Conservation (phyloP, 2,888 invertebrate genomes). For the Nephrocerus scutellatus region DNA sequence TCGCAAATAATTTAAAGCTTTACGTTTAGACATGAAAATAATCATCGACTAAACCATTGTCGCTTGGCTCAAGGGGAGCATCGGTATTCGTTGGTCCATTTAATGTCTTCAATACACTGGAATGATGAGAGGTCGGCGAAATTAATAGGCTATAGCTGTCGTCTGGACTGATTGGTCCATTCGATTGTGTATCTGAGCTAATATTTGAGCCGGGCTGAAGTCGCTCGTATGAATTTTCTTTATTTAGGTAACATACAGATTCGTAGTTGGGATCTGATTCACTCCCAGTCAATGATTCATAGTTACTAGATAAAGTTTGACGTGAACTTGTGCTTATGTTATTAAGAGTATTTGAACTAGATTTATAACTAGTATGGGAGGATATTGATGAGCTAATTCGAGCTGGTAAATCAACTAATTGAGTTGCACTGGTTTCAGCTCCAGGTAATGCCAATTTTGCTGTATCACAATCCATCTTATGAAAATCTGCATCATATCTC, state of each 20-base stretch:
- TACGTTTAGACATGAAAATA: constrained; percentile 46
- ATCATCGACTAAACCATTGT: constrained; percentile 44
- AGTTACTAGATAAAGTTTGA: constrained; percentile 62
- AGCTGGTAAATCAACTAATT: too few species aligned
- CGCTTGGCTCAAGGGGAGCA: constrained; percentile 21
- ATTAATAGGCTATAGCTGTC: constrained; percentile 20
- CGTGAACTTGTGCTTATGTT: constrained; percentile 39
- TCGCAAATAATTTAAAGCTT: constrained; percentile 11
- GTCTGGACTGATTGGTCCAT: constrained; percentile 27
- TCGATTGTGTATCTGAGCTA: constrained; percentile 35
- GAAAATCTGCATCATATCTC: not conserved
- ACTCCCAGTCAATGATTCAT: constrained; percentile 71
- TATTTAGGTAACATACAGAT: constrained; percentile 67
- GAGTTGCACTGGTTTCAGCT: constrained; percentile 33
- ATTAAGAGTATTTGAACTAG: too few species aligned
- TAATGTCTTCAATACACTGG: constrained; percentile 10
- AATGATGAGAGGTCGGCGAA: constrained; percentile 17
- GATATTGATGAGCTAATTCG: too few species aligned
- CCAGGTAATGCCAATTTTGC: constrained; percentile 35
- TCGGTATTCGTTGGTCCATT: constrained; percentile 14
- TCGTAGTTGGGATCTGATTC: constrained; percentile 80
- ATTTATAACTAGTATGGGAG: too few species aligned
- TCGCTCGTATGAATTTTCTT: constrained; percentile 65
- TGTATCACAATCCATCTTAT: too few species aligned
- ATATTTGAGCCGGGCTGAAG: constrained; percentile 47